Percentiles rank a stretch among this genome's conserved stretches.
phyloP scores from a whole-genome alignment of 2,113 vertebrate species.

The Ahaetulla prasina region DNA sequence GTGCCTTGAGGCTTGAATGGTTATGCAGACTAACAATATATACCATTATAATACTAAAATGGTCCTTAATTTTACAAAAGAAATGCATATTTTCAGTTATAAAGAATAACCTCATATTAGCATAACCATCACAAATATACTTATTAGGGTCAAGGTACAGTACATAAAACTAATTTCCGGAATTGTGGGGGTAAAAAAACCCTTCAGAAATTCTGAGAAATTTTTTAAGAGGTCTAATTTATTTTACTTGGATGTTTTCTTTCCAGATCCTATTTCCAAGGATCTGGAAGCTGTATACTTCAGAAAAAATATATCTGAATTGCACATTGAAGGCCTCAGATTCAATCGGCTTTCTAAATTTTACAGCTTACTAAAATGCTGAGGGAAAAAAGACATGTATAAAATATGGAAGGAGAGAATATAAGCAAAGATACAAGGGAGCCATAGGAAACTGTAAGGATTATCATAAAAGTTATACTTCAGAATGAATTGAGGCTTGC shows the following conservation, averaged over 20 bases:
- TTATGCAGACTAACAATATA: background rate
- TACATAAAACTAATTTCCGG: background rate
- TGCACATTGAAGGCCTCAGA: background rate
- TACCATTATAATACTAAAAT: background rate
- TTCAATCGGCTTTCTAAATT: background rate
- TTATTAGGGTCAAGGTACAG: background rate
- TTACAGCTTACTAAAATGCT: background rate
- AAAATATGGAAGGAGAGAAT: background rate
- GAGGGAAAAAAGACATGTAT: background rate
- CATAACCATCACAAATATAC: background rate
- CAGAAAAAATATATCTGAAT: background rate
- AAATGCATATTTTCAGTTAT: background rate
- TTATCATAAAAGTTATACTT: background rate
- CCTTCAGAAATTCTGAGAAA: background rate
- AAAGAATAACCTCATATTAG: background rate
- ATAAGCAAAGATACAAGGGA: background rate
- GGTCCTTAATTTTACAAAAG: background rate
- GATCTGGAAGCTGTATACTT: background rate
- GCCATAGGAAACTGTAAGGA: background rate
- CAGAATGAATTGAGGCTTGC: background rate
- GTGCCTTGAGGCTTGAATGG: slow-evolving; percentile 17
- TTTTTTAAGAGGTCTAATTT: background rate
- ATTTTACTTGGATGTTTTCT: background rate
- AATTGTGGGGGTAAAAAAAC: background rate
- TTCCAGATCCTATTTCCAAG: background rate